Base-by-base conservation (phyloP, 2,888 invertebrate genomes). In the Clostera curtula region DNA sequence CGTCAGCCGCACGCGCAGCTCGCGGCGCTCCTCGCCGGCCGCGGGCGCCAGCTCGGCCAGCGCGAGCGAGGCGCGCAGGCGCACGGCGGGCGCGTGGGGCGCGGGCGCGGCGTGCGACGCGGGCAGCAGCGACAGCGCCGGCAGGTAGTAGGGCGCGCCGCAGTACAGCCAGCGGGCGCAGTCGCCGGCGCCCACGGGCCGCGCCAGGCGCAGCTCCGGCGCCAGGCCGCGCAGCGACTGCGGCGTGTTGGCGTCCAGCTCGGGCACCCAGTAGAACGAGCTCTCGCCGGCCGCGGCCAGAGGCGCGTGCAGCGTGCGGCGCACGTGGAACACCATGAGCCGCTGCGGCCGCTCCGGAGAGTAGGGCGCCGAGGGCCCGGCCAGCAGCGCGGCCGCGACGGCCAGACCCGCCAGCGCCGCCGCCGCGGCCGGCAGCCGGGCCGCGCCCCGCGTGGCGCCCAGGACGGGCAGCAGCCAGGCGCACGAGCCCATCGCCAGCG, bases 211-310 rank as follows among this genome's bases (percentile, higher is more conserved):
- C 19, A 14, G 27, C 27, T 30, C 18, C 17, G 9, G 13, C 13
- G n/a, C 17, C 20, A 31, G 28, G 29, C 33, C 19, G 12, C 36
- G 34, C 14, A 69, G 39, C 25, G 68, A 37, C 44, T 84, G 82
- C 8, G 88, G 88, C 64, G 91, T 90, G 69, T 92, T 90, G 50
- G 87, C 87, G 67, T 94, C 93, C 55, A 93, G 85, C 52, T 92
- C 89, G 10, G 91, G 88, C 47, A 90, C 72, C 93, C 93, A 93
- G 65, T 89, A 89, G 36, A 60, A 24, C 35, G 37, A 23, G 9
- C 88, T 87, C 3, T 37, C 39, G 9, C 33, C 87, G 13, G 85
- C 18, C 25, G 31, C 83, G 30, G 88, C 26, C 24, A 13, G 22
- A 88, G 88, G 86, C 46, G 29, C 27, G 58, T 71, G 68, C 42